These are phyloP conservation scores for Ochotona curzoniae DNA, from an alignment of 2,113 vertebrate genomes.

Conservation along the genomic window DNA sequence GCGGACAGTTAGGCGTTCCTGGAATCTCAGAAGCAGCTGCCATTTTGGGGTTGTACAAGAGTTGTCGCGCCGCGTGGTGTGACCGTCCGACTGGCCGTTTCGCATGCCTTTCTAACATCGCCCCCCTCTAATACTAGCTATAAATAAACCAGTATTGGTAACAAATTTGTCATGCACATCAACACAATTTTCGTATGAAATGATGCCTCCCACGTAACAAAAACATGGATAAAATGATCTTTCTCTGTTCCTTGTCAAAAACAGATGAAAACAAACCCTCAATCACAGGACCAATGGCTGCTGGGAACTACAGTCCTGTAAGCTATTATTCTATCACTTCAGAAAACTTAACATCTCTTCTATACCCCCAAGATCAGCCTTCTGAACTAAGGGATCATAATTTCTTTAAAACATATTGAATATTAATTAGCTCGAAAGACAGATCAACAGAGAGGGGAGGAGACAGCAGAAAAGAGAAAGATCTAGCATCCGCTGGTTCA, in stretches of 20 bases:
- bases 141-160: neutral
- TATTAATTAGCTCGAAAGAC: too few relatives aligned
- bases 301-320: neutral
- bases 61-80: neutral
- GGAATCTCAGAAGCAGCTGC: conserved; percentile 84
- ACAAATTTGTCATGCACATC: neutral
- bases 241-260: neutral
- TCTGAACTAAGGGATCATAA: too few relatives aligned
- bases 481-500: too few relatives aligned
- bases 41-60: conserved; percentile 79
- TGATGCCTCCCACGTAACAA: neutral
- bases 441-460: too few relatives aligned
- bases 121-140: conserved; percentile 7
- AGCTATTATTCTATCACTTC: neutral
- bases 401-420: too few relatives aligned
- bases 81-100: conserved; percentile 21
- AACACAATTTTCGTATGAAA: neutral
- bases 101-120: neutral
- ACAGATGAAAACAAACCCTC: neutral
- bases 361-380: neutral
- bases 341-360: neutral
- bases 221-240: neutral
- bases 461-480: too few relatives aligned
- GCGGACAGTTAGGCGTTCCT: conserved; percentile 72
- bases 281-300: neutral